These are phyloP conservation scores for Adelognathus sp. DNA, from an alignment of 2,888 invertebrate genomes.

Conservation along the genomic window DNA sequence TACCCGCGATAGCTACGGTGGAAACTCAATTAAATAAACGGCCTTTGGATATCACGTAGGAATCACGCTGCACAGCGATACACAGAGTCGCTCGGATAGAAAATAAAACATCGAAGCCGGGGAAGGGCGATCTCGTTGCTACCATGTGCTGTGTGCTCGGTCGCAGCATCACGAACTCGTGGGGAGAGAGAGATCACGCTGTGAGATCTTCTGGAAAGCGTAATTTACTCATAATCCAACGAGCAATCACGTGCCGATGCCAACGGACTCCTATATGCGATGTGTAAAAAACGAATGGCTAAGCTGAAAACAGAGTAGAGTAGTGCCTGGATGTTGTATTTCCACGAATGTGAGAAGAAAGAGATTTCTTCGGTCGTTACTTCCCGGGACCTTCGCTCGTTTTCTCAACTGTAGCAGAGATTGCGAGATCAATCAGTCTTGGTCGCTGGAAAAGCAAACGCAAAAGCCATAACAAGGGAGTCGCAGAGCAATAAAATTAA, in stretches of 20 bases:
- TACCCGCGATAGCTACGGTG: conserved; percentile 5
- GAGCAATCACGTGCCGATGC: conserved; percentile 28
- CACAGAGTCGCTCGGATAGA: too few species aligned
- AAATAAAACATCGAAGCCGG: background rate
- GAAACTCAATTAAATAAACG: conserved; percentile 52
- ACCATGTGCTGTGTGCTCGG: background rate
- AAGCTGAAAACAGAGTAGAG: background rate
- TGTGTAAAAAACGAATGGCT: background rate
- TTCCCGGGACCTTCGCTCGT: background rate
- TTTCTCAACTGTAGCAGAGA: conserved; percentile 6
- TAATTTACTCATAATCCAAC: conserved; percentile 52
- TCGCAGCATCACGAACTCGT: background rate
- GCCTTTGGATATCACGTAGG: conserved; percentile 39
- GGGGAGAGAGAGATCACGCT: background rate
- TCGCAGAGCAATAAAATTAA: too few species aligned
- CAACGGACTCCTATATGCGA: background rate
- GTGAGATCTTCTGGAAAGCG: conserved; percentile 28
- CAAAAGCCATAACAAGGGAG: background rate
- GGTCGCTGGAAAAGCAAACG: conserved; percentile 16
- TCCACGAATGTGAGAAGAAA: conserved; percentile 32
- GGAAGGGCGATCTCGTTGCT: background rate
- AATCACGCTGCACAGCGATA: conserved; percentile 37
- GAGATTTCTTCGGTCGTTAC: background rate
- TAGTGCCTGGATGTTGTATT: conserved; percentile 12
- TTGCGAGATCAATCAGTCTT: background rate